A percentile compares a stretch with the other conserved stretches of the same genome.
Evolutionary conservation across 2,113 vertebrate genomes (phyloP).

Genomic region (Muntiacus reevesi): DNA sequence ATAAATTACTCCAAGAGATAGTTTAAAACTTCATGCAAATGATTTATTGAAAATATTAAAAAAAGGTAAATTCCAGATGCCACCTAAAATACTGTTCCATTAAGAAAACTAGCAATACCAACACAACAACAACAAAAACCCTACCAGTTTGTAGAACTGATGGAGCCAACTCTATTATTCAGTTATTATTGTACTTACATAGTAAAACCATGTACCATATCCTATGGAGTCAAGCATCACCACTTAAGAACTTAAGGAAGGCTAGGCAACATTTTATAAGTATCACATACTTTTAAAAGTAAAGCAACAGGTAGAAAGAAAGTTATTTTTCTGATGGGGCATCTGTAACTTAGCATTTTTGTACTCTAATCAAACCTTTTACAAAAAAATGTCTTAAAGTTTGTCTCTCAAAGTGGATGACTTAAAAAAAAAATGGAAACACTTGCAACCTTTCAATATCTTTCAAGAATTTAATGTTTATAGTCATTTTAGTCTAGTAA

Average conservation of each 20-base stretch:
- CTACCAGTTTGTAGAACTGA: neutral
- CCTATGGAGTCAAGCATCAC: neutral
- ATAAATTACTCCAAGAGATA: neutral
- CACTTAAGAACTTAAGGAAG: neutral
- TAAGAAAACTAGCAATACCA: constrained; percentile 1
- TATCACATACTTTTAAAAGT: constrained; percentile 14
- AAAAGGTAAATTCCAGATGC: neutral
- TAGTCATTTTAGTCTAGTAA: neutral
- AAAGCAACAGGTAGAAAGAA: neutral
- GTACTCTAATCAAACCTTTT: neutral
- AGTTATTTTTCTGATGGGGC: neutral
- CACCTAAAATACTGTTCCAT: neutral
- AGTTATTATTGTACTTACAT: neutral
- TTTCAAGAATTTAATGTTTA: neutral
- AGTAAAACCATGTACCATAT: neutral
- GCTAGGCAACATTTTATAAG: neutral
- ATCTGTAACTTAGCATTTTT: neutral
- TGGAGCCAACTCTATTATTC: neutral
- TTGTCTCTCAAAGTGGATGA: neutral
- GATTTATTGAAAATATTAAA: constrained; percentile 27
- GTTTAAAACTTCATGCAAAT: constrained; percentile 4
- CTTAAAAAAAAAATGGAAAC: neutral
- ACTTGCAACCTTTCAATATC: neutral
- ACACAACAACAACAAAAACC: neutral
- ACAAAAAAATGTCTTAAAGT: neutral